Evolutionary conservation across 2,888 invertebrate species (phyloP), one percentile per base, ranked within the genome.

Genomic region (Ophion ventricosus): DNA sequence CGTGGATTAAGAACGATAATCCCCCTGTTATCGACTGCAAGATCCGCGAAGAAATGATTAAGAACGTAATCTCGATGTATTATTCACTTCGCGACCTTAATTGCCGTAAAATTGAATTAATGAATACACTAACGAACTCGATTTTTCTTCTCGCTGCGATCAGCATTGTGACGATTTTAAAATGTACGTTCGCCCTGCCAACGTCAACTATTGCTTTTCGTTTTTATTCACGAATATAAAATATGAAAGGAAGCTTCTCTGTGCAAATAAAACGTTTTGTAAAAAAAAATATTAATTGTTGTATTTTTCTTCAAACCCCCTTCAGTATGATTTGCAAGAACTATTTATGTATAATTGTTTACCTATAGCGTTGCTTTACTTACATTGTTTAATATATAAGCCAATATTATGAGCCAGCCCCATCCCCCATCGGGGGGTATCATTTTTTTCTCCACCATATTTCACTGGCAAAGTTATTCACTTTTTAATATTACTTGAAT

Each of bases 361-460:
- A 14, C 14, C 17, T 23, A 20, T 23, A 57, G 20, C 23, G 14
- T 49, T 59, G 25, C 35, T 56, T 75, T 90, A 95, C 96, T 95
- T 93, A 96, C 96, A 92, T 95, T 95, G 87, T 95, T 95, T 23
- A 96, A 89, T 49, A 95, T 95, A 87, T 94, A 95, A 0, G 95
- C 95, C 74, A 95, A 90, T 14, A 95, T 95, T 67, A 96, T 94
- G 43, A 95, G 93, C 96, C 96, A 96, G 17, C 96, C 96, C 92
- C 95, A 96, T 17, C 96, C 96, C 83, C 96, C 96, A 89, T 96
- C 95, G 0, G 96, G 96, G 56, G 96, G 95, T 82, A 95, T 94
- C 49, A 91, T 84, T 84, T 90, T 90, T 35, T 69, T 88, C 56
- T 69, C 74, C 73, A 81, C 49, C 70, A 73, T 78, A 35, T 66